Evolutionary conservation across 2,113 vertebrate genomes (phyloP).

Genomic region (Notiomystis cincta): DNA sequence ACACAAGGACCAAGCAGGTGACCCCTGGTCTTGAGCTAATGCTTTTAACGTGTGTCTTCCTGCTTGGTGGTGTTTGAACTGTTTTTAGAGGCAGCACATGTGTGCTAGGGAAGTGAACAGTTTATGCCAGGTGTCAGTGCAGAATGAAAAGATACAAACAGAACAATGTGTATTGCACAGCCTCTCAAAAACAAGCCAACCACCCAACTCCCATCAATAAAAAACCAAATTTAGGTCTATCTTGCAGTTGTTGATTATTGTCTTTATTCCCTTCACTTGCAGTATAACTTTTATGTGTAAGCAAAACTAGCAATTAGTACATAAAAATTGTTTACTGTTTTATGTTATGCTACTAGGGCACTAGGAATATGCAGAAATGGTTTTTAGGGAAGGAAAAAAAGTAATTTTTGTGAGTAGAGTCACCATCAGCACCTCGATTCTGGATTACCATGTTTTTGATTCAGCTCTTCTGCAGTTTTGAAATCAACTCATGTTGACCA

Average conservation of each 20-base stretch:
- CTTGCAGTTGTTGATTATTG: not conserved
- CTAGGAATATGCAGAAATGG: not conserved
- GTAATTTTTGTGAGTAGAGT: not conserved
- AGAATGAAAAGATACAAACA: not conserved
- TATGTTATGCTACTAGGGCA: not conserved
- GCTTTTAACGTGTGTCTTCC: not conserved
- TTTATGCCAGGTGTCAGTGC: not conserved
- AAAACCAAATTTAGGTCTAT: not conserved
- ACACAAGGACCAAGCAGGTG: not conserved
- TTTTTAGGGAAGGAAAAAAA: not conserved
- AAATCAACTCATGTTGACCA: not conserved
- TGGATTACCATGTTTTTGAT: not conserved
- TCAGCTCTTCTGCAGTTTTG: not conserved
- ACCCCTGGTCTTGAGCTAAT: not conserved
- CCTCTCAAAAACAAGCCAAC: not conserved
- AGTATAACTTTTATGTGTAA: not conserved
- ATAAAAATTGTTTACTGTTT: not conserved
- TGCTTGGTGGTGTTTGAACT: not conserved
- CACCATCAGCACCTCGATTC: not conserved
- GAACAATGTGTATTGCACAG: not conserved
- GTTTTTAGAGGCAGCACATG: fast-evolving
- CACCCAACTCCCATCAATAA: not conserved
- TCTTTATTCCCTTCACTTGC: not conserved
- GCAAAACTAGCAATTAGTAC: not conserved
- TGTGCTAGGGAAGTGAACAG: not conserved